These are phyloP conservation scores for Siphlonurus alternatus DNA, from an alignment of 2,888 invertebrate species.

Conservation along the genomic window DNA sequence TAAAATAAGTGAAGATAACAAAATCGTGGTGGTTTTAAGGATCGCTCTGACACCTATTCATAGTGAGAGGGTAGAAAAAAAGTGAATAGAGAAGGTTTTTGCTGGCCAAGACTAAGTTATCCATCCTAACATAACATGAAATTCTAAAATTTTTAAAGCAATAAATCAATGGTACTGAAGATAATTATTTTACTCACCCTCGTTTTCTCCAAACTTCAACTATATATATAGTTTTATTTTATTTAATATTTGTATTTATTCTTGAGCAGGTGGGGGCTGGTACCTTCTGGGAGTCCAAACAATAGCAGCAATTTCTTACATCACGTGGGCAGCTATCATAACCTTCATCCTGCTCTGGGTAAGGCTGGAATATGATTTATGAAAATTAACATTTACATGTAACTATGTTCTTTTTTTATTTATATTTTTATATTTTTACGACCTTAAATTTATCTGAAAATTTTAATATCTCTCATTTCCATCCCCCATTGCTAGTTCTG, in stretches of 20 bases:
- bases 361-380: too few relatives aligned
- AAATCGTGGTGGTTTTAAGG: too few relatives aligned
- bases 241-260: not conserved
- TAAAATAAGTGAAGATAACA: too few relatives aligned
- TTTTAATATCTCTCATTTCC: not conserved
- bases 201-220: not conserved
- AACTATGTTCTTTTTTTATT: not conserved
- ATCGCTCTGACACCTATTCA: too few relatives aligned
- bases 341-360: conserved; percentile 60
- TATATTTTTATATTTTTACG: not conserved
- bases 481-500: too few relatives aligned
- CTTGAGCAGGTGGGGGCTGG: conserved; percentile 59
- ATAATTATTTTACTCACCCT: too few relatives aligned
- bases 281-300: conserved; percentile 71
- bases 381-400: conserved; percentile 1
- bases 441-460: not conserved
- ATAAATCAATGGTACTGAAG: too few relatives aligned
- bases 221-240: not conserved
- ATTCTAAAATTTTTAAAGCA: not conserved
- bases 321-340: conserved; percentile 52
- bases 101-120: too few relatives aligned
- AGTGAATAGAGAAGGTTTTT: too few relatives aligned
- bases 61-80: too few relatives aligned
- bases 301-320: conserved; percentile 51
- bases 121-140: not conserved